phyloP scores from a whole-genome alignment of 2,113 vertebrate genomes.

The Pungitius pungitius region DNA sequence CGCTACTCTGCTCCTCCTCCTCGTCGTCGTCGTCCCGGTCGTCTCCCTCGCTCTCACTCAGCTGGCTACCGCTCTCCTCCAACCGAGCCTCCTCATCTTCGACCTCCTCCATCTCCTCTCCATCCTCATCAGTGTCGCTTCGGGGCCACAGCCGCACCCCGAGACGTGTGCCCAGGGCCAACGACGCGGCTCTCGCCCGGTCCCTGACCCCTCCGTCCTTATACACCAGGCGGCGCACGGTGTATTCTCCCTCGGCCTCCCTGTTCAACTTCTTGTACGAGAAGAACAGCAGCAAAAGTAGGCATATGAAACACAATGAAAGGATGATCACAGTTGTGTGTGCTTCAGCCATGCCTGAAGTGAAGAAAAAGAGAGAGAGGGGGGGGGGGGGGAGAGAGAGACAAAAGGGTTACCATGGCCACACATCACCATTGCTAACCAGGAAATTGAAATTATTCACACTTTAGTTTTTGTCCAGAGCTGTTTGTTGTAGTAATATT shows the following conservation, averaged over 20 bases:
- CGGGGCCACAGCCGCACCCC: conserved; percentile 59
- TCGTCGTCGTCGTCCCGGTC: conserved; percentile 27
- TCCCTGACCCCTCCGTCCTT: conserved; percentile 73
- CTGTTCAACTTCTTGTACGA: conserved; percentile 76
- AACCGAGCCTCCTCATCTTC: conserved; percentile 31
- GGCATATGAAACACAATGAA: conserved; percentile 2
- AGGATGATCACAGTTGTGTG: background rate
- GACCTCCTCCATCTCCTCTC: conserved; percentile 45
- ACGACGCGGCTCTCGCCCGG: conserved; percentile 28
- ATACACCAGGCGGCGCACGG: conserved; percentile 59
- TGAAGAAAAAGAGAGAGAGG: conserved; percentile 14
- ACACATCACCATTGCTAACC: background rate
- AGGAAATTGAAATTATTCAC: background rate
- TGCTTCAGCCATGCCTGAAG: conserved; percentile 14
- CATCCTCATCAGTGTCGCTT: conserved; percentile 29
- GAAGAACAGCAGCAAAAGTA: conserved; percentile 58
- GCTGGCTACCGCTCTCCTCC: conserved; percentile 16
- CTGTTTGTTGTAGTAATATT: background rate
- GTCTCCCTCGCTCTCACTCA: conserved; percentile 2
- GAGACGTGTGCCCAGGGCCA: conserved; percentile 44
- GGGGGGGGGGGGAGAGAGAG: background rate
- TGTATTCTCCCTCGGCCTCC: conserved; percentile 69
- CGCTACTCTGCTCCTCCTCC: background rate
- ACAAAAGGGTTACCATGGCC: background rate
- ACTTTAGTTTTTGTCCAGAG: background rate